phyloP scores from a whole-genome alignment of 2,888 invertebrate genomes.

The Dryobotodes eremita region DNA sequence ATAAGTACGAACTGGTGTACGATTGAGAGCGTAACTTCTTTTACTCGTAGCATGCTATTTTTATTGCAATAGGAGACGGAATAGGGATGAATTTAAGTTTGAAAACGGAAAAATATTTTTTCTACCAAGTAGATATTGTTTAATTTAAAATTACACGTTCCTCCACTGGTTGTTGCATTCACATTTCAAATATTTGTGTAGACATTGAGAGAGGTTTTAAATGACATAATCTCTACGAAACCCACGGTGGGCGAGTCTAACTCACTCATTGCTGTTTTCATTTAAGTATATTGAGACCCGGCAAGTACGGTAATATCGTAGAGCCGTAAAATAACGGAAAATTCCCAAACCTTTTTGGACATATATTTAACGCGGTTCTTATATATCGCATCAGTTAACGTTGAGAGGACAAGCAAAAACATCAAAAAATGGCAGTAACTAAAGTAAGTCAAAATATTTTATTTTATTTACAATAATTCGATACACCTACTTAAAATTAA shows the following conservation, averaged over 20 bases:
- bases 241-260: background rate
- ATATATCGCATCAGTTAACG: slow-evolving; percentile 46
- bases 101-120: background rate
- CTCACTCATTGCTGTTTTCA: background rate
- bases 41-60: background rate
- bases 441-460: slow-evolving; percentile 47
- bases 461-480: background rate
- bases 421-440: slow-evolving; percentile 51
- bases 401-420: slow-evolving; percentile 35
- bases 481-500: background rate
- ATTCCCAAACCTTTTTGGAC: slow-evolving; percentile 26
- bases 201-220: no score
- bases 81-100: background rate
- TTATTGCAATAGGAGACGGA: no score
- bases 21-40: background rate
- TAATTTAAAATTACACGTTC: no score
- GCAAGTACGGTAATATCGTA: background rate
- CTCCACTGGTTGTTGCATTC: no score
- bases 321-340: slow-evolving; percentile 24
- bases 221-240: no score
- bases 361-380: slow-evolving; percentile 49
- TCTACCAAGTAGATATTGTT: no score
- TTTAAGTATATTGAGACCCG: slow-evolving; percentile 38
- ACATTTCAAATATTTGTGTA: no score
- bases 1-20: background rate